A percentile compares a stretch with the other conserved stretches of the same genome.
Conservation (phyloP, 2,797 vertebrate genomes). For the Siniperca undulata region DNA sequence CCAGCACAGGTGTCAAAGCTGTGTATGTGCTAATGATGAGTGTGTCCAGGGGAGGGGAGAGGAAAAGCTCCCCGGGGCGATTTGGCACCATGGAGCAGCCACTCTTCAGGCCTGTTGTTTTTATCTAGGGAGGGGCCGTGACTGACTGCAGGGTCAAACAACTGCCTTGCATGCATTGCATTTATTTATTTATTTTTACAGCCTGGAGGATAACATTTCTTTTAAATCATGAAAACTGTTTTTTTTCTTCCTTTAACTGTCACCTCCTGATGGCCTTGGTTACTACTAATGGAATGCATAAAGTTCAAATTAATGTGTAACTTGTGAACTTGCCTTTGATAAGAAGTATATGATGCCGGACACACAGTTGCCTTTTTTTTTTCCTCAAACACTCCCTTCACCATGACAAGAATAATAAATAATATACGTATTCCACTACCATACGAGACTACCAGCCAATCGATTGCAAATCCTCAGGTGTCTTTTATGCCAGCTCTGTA, state of each 20-base stretch:
- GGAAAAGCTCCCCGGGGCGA: conserved; percentile 58
- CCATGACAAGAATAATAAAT: not conserved
- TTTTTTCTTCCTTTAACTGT: conserved; percentile 1
- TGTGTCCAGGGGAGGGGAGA: conserved; percentile 61
- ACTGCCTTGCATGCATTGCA: conserved; percentile 8
- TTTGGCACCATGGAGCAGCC: conserved; percentile 47
- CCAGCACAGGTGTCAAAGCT: conserved; percentile 77
- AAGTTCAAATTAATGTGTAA: conserved; percentile 53
- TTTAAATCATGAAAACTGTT: conserved; percentile 19
- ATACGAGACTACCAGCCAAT: conserved; percentile 12
- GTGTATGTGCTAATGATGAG: conserved; percentile 73
- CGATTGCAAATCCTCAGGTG: conserved; percentile 45
- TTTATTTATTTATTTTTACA: conserved; percentile 14
- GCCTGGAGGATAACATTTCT: conserved; percentile 15
- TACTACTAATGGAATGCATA: conserved; percentile 1
- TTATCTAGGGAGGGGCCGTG: conserved; percentile 45
- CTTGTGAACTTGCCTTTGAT: conserved; percentile 29
- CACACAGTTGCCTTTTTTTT: not conserved
- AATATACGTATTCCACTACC: conserved; percentile 18
- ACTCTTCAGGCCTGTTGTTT: conserved; percentile 55
- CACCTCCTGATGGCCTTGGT: conserved; percentile 28
- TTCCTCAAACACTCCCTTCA: not conserved
- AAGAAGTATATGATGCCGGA: not conserved
- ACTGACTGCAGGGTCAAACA: conserved; percentile 47
- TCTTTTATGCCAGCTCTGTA: conserved; percentile 26